Percentiles rank a stretch among this genome's conserved stretches.
These are phyloP conservation scores for Haplochromis vanheusdeni DNA, from an alignment of 2,113 vertebrate genomes.

Conservation along the genomic window DNA sequence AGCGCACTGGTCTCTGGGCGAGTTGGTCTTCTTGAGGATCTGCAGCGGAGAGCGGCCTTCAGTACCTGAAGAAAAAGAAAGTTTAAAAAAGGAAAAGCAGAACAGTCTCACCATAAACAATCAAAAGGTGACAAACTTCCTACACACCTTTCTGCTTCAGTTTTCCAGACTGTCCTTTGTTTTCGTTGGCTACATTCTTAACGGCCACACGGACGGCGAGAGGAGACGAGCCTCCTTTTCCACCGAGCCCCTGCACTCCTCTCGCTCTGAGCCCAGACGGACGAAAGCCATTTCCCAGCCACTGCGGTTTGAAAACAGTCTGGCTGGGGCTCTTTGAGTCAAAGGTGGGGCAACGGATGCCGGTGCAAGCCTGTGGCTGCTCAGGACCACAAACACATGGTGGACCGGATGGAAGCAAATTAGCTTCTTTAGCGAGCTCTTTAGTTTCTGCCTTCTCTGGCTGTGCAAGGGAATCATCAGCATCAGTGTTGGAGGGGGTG, in stretches of 20 bases:
- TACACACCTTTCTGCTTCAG: constrained; percentile 65
- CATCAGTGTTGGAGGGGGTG: neutral
- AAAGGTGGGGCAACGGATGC: constrained; percentile 57
- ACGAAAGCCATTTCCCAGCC: constrained; percentile 72
- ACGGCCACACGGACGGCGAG: constrained; percentile 41
- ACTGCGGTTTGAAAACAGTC: constrained; percentile 74
- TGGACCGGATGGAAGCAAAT: neutral
- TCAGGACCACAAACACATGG: neutral
- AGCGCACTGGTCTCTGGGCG: constrained; percentile 62
- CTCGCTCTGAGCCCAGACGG: constrained; percentile 51
- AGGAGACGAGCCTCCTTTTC: constrained; percentile 58
- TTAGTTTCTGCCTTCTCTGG: neutral
- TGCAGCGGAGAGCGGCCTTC: constrained; percentile 83
- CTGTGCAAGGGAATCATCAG: neutral
- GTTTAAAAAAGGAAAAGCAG: neutral
- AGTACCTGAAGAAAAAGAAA: constrained; percentile 21
- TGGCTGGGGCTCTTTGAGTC: constrained; percentile 71
- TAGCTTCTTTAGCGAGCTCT: neutral
- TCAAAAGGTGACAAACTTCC: neutral
- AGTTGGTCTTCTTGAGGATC: constrained; percentile 82
- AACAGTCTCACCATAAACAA: neutral
- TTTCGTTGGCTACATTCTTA: constrained; percentile 57
- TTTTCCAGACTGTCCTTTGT: constrained; percentile 56
- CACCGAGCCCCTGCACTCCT: constrained; percentile 34
- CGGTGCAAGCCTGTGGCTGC: neutral